phyloP scores from a whole-genome alignment of 64 coral and sea anemone genomes.

The Stylophora pistillata region DNA sequence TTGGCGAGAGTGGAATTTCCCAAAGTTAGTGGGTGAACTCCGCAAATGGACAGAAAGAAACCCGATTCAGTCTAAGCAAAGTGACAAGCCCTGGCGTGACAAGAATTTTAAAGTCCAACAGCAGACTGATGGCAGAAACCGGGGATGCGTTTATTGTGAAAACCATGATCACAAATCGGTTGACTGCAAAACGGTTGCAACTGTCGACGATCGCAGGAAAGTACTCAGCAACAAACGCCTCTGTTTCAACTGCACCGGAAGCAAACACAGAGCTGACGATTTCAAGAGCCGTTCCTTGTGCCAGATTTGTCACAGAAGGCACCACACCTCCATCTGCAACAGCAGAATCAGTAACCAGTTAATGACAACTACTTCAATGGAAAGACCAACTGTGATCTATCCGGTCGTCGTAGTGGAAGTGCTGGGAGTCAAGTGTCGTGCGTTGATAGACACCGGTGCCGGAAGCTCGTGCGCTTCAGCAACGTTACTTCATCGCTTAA shows the following conservation, averaged over 20 bases:
- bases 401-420: no score
- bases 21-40: slow-evolving; percentile 34
- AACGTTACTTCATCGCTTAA: slow-evolving; percentile 19
- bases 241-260: slow-evolving; percentile 40
- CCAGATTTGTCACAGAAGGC: no score
- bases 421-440: slow-evolving; percentile 40
- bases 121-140: background rate
- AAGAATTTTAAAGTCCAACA: no score
- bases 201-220: slow-evolving; percentile 28
- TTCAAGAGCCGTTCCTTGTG: slow-evolving; percentile 35
- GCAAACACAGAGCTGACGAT: slow-evolving; percentile 55
- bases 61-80: no score
- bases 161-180: slow-evolving; percentile 47
- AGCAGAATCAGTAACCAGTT: no score
- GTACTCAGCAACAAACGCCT: no score
- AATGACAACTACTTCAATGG: no score
- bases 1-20: slow-evolving; percentile 55
- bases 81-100: no score
- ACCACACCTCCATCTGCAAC: no score
- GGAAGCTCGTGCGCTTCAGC: slow-evolving; percentile 45
- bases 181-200: slow-evolving; percentile 39
- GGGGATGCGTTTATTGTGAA: slow-evolving; percentile 56
- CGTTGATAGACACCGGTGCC: no score
- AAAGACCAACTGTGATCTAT: no score
- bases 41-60: no score